Evolutionary conservation across 1,140 invertebrate species (phyloP).

Genomic region (Apolygus lucorum): DNA sequence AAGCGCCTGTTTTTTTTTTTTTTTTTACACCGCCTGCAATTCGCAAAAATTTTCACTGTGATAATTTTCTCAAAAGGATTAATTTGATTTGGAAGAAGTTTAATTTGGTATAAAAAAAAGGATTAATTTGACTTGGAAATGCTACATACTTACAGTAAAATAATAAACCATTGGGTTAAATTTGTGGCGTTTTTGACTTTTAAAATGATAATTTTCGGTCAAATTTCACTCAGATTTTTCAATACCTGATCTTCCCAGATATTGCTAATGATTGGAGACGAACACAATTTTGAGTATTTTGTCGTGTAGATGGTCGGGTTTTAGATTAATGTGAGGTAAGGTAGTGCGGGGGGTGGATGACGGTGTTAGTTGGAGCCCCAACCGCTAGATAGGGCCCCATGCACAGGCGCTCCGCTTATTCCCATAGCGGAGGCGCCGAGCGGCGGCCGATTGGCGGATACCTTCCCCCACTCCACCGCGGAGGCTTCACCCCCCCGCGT

Average conservation of each 20-base stretch:
- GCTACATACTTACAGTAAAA: too few relatives aligned
- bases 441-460: slow-evolving; percentile 4
- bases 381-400: slow-evolving; percentile 17
- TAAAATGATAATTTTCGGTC: too few relatives aligned
- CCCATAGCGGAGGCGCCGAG: not conserved
- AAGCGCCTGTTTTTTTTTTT: too few relatives aligned
- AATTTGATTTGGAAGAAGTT: not conserved
- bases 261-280: not conserved
- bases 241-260: too few relatives aligned
- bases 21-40: too few relatives aligned
- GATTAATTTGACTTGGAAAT: not conserved
- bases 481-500: not conserved
- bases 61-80: too few relatives aligned
- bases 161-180: too few relatives aligned
- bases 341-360: not conserved
- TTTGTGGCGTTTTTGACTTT: too few relatives aligned
- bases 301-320: not conserved
- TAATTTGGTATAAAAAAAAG: not conserved
- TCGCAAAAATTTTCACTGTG: too few relatives aligned
- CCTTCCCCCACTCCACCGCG: slow-evolving; percentile 16
- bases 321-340: not conserved
- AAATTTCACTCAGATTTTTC: too few relatives aligned
- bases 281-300: not conserved
- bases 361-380: not conserved
- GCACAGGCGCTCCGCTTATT: slow-evolving; percentile 13